A percentile compares a stretch with the other conserved stretches of the same genome.
Conservation (phyloP, 2,888 invertebrate species). For the Microchrysa polita region DNA sequence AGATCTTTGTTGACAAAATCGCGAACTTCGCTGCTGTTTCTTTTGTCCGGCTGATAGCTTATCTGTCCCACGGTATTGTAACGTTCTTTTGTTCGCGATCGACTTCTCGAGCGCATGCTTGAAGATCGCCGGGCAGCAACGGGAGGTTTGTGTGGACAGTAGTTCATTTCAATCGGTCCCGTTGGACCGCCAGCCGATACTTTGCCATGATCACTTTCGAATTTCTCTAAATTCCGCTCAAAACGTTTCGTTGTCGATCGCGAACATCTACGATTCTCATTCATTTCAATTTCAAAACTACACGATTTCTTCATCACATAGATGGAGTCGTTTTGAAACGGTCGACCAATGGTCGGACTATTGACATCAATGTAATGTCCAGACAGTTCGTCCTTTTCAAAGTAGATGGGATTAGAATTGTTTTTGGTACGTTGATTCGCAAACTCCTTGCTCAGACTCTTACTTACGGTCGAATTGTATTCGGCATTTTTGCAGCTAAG, state of each 20-base stretch:
- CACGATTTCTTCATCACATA: constrained; percentile 56
- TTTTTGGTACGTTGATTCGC: constrained; percentile 59
- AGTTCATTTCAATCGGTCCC: constrained; percentile 67
- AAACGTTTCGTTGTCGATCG: constrained; percentile 58
- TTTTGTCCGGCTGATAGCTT: constrained; percentile 60
- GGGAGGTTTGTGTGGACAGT: constrained; percentile 78
- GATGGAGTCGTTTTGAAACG: constrained; percentile 36
- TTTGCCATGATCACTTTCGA: constrained; percentile 69
- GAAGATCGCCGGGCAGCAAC: constrained; percentile 76
- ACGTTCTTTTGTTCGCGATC: constrained; percentile 63
- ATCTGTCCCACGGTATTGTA: constrained; percentile 63
- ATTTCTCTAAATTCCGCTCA: constrained; percentile 70
- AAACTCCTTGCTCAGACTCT: constrained; percentile 63
- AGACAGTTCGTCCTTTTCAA: constrained; percentile 54
- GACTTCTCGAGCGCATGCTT: constrained; percentile 69
- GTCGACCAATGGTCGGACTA: constrained; percentile 53
- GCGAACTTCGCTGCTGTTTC: constrained; percentile 49
- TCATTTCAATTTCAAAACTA: constrained; percentile 58
- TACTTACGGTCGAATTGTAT: constrained; percentile 61
- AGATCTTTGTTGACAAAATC: constrained; percentile 51
- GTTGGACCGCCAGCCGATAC: constrained; percentile 63
- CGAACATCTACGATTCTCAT: constrained; percentile 46
- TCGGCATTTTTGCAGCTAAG: constrained; percentile 62
- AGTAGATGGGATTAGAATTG: constrained; percentile 52
- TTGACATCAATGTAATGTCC: constrained; percentile 53